Conservation (phyloP, 2,113 vertebrate genomes). For the Falco punctatus region DNA sequence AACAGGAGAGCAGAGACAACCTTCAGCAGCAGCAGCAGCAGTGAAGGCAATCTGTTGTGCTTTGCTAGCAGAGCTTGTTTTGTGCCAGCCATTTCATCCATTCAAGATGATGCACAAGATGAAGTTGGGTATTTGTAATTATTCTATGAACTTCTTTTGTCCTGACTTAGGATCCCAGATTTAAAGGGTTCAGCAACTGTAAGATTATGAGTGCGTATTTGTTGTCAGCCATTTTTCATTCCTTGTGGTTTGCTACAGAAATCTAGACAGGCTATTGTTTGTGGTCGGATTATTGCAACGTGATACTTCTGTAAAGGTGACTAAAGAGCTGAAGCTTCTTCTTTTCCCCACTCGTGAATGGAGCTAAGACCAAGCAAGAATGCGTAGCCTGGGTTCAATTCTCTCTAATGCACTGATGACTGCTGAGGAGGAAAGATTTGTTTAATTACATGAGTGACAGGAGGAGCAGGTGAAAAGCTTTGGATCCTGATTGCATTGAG, state of each 20-base stretch:
- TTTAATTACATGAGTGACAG: not conserved
- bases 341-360: not conserved
- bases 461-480: not conserved
- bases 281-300: not conserved
- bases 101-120: not conserved
- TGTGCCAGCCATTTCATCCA: not conserved
- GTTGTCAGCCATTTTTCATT: conserved; percentile 1
- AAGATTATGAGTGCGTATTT: not conserved
- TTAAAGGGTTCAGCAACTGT: not conserved
- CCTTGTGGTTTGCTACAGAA: conserved; percentile 7
- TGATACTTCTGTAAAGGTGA: conserved; percentile 15
- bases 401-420: not conserved
- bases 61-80: conserved; percentile 2
- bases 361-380: not conserved
- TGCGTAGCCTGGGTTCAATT: not conserved
- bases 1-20: conserved; percentile 56
- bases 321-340: not conserved
- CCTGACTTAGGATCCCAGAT: not conserved
- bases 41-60: not conserved
- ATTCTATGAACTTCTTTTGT: not conserved
- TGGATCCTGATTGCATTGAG: not conserved
- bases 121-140: not conserved
- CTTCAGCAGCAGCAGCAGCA: conserved; percentile 15
- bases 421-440: not conserved
- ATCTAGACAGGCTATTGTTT: conserved; percentile 2